Evolutionary conservation across 2,888 invertebrate genomes (phyloP).

Genomic region (Aleiodes testaceus): DNA sequence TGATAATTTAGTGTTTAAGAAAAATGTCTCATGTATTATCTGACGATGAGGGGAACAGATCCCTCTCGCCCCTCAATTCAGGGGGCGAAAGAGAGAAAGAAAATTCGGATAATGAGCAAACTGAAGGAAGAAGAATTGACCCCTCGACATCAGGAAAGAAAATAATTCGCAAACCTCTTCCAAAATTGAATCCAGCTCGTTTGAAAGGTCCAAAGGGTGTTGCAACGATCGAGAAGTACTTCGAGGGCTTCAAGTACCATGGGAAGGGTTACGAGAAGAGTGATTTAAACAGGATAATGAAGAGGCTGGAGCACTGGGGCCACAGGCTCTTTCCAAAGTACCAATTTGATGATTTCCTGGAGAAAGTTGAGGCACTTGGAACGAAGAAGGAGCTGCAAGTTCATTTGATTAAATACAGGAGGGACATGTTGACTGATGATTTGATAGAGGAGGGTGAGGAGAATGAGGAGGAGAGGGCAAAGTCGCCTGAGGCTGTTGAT

Average conservation of each 20-base stretch:
- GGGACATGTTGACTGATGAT: conserved; percentile 75
- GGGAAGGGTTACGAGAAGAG: conserved; percentile 88
- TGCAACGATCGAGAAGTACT: conserved; percentile 84
- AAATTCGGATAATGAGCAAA: conserved; percentile 48
- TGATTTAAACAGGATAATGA: conserved; percentile 87
- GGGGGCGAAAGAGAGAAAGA: conserved; percentile 42
- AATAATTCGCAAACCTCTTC: conserved; percentile 79
- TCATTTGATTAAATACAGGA: conserved; percentile 79
- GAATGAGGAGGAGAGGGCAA: conserved; percentile 65
- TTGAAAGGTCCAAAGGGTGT: conserved; percentile 88
- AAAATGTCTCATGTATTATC: conserved; percentile 44
- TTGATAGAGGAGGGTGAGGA: conserved; percentile 73
- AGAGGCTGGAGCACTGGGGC: conserved; percentile 93
- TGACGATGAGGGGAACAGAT: conserved; percentile 44
- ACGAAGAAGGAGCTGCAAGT: conserved; percentile 85
- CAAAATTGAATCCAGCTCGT: conserved; percentile 80
- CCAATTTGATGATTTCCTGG: conserved; percentile 89
- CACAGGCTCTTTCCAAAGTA: conserved; percentile 93
- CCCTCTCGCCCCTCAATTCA: conserved; percentile 39
- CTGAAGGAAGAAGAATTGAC: conserved; percentile 71
- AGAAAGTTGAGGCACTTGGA: conserved; percentile 87
- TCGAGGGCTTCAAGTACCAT: conserved; percentile 86
- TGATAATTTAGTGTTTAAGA: neutral
- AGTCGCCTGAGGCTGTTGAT: conserved; percentile 73
- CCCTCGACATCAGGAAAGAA: conserved; percentile 74